phyloP scores from a whole-genome alignment of 2,113 vertebrate genomes.

The Chiloscyllium plagiosum region DNA sequence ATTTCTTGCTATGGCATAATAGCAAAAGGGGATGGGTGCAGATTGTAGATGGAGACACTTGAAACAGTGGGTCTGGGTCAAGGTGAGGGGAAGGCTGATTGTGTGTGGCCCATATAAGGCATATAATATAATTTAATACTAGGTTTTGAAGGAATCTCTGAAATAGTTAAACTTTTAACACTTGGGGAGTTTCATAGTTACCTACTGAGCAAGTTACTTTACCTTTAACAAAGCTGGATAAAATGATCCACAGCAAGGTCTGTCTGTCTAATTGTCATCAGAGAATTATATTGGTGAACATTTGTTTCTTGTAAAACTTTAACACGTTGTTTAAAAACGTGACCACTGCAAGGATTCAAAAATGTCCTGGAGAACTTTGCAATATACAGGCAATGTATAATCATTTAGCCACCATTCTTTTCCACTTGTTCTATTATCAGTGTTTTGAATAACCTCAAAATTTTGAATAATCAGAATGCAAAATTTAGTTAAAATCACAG shows the following conservation, averaged over 20 bases:
- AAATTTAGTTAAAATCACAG: background rate
- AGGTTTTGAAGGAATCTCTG: background rate
- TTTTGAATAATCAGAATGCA: background rate
- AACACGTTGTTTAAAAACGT: background rate
- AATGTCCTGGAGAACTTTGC: background rate
- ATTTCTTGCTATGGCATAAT: background rate
- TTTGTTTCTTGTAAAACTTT: background rate
- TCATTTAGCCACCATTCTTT: background rate
- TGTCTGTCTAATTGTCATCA: background rate
- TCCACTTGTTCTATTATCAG: background rate
- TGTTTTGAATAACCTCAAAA: background rate
- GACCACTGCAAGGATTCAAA: background rate
- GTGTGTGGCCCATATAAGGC: background rate
- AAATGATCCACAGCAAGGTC: background rate
- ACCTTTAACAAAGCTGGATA: background rate
- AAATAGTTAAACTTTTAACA: background rate
- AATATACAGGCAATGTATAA: background rate
- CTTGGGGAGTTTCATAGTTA: background rate
- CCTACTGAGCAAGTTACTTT: background rate
- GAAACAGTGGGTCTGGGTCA: background rate
- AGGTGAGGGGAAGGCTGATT: background rate
- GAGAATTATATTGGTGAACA: background rate
- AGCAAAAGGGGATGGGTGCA: background rate
- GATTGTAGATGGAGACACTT: background rate
- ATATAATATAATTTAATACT: no score